These are phyloP conservation scores for Bombus polaris DNA, from an alignment of 1,140 invertebrate genomes.

Conservation along the genomic window DNA sequence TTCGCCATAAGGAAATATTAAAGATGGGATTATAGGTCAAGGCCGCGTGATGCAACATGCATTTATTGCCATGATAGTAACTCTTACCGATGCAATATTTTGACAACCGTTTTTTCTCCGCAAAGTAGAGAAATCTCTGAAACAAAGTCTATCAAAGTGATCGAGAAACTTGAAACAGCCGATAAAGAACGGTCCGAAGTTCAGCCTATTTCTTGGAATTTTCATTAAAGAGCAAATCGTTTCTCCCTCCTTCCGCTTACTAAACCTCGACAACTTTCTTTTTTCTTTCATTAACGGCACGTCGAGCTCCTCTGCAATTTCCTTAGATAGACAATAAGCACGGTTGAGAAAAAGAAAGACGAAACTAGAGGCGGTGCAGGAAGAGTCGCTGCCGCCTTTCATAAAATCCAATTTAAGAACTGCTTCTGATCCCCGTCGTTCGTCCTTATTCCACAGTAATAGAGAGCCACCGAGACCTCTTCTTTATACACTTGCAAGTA, in stretches of 20 bases:
- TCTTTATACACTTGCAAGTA: conserved; percentile 51
- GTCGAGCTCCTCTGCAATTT: conserved; percentile 63
- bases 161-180: conserved; percentile 35
- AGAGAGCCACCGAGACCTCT: conserved; percentile 44
- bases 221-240: conserved; percentile 63
- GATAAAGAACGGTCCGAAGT: conserved; percentile 46
- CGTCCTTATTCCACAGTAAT: conserved; percentile 54
- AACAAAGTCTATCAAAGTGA: conserved; percentile 45
- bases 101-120: neutral
- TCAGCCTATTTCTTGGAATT: conserved; percentile 59
- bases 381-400: conserved; percentile 47
- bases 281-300: conserved; percentile 57
- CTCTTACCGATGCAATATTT: neutral
- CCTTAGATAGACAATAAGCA: conserved; percentile 65
- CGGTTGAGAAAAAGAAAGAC: conserved; percentile 36
- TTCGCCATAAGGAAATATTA: neutral
- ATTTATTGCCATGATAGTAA: neutral
- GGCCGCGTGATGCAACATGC: neutral
- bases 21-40: neutral
- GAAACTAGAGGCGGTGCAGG: conserved; percentile 25
- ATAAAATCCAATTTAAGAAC: conserved; percentile 71
- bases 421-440: conserved; percentile 52
- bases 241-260: conserved; percentile 17
- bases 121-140: conserved; percentile 20
- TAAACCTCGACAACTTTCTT: conserved; percentile 29